Percentiles rank a stretch among this genome's conserved stretches.
Conservation (phyloP, 2,797 vertebrate species). For the Takifugu ocellatus region DNA sequence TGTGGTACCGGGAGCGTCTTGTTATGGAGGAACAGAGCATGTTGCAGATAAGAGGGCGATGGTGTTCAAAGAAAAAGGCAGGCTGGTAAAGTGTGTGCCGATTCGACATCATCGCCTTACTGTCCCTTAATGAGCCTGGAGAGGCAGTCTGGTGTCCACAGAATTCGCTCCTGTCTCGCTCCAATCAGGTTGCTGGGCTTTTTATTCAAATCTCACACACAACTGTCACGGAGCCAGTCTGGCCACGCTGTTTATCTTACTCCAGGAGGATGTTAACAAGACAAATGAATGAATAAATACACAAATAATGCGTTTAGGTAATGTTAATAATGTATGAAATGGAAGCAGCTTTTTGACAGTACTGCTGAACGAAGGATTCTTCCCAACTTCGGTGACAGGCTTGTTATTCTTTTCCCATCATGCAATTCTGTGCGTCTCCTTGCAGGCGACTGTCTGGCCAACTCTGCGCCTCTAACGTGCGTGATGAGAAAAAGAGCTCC, state of each 20-base stretch:
- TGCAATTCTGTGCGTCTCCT: constrained; percentile 56
- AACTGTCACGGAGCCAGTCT: constrained; percentile 68
- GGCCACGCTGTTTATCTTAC: constrained; percentile 70
- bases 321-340: constrained; percentile 79
- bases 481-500: constrained; percentile 44
- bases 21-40: constrained; percentile 79
- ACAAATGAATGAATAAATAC: constrained; percentile 79
- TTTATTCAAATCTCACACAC: constrained; percentile 75
- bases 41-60: constrained; percentile 75
- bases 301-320: constrained; percentile 76
- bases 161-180: constrained; percentile 67
- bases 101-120: constrained; percentile 72
- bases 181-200: constrained; percentile 66
- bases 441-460: constrained; percentile 43
- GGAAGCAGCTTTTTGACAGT: constrained; percentile 69
- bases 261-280: constrained; percentile 76
- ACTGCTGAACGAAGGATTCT: constrained; percentile 57
- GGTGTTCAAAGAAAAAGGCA: constrained; percentile 74
- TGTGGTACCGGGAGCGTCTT: constrained; percentile 59
- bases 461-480: constrained; percentile 26
- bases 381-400: constrained; percentile 66
- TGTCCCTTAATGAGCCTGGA: constrained; percentile 80
- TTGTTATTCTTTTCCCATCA: constrained; percentile 66
- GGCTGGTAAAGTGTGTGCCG: constrained; percentile 70
- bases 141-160: constrained; percentile 65